These are phyloP conservation scores for Rutilus rutilus DNA, from an alignment of 2,113 vertebrate species.

Conservation along the genomic window DNA sequence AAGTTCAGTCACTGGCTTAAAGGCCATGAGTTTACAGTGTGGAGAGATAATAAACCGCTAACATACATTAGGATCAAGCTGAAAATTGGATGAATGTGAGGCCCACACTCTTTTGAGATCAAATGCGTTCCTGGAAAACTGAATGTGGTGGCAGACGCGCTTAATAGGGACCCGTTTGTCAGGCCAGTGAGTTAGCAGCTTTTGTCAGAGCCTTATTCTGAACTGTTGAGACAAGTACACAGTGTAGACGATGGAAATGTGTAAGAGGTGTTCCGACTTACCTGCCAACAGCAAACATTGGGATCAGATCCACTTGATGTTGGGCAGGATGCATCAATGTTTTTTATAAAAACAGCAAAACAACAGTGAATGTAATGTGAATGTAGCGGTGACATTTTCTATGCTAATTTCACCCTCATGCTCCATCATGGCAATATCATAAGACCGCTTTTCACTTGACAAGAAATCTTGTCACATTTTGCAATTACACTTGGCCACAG, in stretches of 20 bases:
- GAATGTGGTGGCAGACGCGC: neutral
- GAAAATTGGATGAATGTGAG: neutral
- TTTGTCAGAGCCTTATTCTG: neutral
- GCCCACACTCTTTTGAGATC: neutral
- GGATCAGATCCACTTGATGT: neutral
- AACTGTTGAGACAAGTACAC: neutral
- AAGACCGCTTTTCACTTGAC: too few relatives aligned
- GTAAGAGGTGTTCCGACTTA: neutral
- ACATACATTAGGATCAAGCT: too few relatives aligned
- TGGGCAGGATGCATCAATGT: neutral
- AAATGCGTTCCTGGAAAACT: neutral
- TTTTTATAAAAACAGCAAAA: too few relatives aligned
- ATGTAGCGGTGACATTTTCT: too few relatives aligned
- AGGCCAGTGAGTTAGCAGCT: neutral
- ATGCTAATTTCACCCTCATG: too few relatives aligned
- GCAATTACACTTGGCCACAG: too few relatives aligned
- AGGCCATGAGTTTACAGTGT: too few relatives aligned
- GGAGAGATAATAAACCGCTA: too few relatives aligned
- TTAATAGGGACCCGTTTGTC: neutral
- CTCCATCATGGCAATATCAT: too few relatives aligned
- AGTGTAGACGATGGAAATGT: neutral
- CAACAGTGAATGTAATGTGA: too few relatives aligned
- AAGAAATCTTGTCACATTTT: too few relatives aligned
- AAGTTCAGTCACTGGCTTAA: too few relatives aligned
- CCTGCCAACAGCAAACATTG: neutral